A percentile compares a stretch with the other conserved stretches of the same genome.
Evolutionary conservation across 2,888 invertebrate genomes (phyloP).

Genomic region (Macrostomum cliftonense): DNA sequence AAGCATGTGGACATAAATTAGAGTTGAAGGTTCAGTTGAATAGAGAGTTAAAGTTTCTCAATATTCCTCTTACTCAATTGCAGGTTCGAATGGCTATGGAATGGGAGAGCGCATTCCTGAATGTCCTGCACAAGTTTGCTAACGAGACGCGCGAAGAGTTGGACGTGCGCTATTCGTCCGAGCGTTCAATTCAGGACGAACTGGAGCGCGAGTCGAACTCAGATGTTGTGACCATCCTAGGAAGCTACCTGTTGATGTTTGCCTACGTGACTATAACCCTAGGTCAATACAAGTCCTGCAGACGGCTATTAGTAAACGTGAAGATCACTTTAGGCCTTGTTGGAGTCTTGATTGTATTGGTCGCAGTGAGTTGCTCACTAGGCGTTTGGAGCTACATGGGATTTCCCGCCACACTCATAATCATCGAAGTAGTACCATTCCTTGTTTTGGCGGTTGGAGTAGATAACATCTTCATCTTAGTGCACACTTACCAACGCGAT

Average conservation of each 20-base stretch:
- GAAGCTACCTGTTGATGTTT: conserved; percentile 82
- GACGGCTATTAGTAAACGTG: conserved; percentile 41
- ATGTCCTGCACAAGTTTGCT: conserved; percentile 32
- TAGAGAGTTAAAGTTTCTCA: too few relatives aligned
- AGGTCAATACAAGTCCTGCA: conserved; percentile 51
- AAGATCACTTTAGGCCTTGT: conserved; percentile 62
- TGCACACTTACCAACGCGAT: conserved; percentile 53
- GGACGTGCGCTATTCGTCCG: conserved; percentile 38
- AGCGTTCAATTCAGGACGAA: conserved; percentile 83
- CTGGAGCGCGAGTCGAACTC: conserved; percentile 63
- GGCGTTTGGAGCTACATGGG: conserved; percentile 65
- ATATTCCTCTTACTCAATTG: too few relatives aligned
- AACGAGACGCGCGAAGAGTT: conserved; percentile 21
- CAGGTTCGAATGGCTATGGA: conserved; percentile 1
- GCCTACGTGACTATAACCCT: conserved; percentile 66
- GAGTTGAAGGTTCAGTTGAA: too few relatives aligned
- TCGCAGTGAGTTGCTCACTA: conserved; percentile 61
- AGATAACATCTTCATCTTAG: conserved; percentile 86
- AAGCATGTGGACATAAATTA: too few relatives aligned
- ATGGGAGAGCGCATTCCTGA: conserved; percentile 24
- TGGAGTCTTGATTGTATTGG: conserved; percentile 63
- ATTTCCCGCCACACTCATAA: conserved; percentile 62
- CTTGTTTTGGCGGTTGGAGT: conserved; percentile 81
- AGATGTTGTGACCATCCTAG: conserved; percentile 60
- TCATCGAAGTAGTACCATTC: conserved; percentile 86